Evolutionary conservation across 2,113 vertebrate species (phyloP).

Genomic region (Tachycineta bicolor): DNA sequence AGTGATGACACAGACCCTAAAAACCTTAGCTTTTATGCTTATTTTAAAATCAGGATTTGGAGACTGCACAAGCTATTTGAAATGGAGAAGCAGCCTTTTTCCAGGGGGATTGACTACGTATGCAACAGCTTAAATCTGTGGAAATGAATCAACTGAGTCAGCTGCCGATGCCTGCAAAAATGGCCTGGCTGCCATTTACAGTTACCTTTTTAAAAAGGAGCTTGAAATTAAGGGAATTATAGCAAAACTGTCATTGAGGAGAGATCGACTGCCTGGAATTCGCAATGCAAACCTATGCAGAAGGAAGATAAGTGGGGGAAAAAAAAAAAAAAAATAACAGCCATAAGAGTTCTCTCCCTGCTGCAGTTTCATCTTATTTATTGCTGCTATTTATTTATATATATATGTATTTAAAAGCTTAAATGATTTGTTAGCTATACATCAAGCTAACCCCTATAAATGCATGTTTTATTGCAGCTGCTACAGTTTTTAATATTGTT

Average conservation of each 20-base stretch:
- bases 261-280: constrained; percentile 28
- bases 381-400: constrained; percentile 34
- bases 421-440: constrained; percentile 39
- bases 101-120: not conserved
- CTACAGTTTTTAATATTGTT: constrained; percentile 6
- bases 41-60: not conserved
- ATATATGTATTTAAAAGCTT: constrained; percentile 45
- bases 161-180: constrained; percentile 40
- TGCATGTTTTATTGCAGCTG: not conserved
- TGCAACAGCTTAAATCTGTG: not conserved
- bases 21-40: not conserved
- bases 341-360: not conserved
- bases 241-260: constrained; percentile 28
- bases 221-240: constrained; percentile 61
- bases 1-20: not conserved
- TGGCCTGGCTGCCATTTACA: not conserved
- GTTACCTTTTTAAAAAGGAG: not conserved
- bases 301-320: constrained; percentile 24
- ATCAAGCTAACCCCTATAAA: not conserved
- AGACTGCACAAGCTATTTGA: not conserved
- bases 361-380: constrained; percentile 51
- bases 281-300: constrained; percentile 22
- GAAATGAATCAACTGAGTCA: constrained; percentile 46
- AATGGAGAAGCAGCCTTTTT: not conserved
- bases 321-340: not conserved